phyloP scores from a whole-genome alignment of 2,797 vertebrate genomes.

The Odontamblyopus rebecca region DNA sequence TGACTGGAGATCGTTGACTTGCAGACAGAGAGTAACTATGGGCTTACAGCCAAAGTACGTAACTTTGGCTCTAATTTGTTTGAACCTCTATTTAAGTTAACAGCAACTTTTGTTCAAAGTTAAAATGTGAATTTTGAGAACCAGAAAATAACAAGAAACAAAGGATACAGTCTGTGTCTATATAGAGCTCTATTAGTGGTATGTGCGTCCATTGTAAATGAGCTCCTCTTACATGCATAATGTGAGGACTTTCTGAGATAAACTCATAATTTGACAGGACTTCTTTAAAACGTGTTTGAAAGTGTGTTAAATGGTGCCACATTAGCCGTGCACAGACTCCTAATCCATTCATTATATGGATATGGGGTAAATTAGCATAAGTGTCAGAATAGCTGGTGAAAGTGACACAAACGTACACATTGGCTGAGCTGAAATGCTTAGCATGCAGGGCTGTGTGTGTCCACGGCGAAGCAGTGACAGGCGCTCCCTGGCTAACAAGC shows the following conservation, averaged over 20 bases:
- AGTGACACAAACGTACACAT: constrained; percentile 14
- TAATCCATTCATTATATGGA: constrained; percentile 13
- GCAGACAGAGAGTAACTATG: background rate
- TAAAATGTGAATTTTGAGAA: background rate
- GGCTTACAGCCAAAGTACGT: background rate
- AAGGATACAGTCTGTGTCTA: background rate
- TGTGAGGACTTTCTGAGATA: background rate
- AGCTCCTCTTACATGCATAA: constrained; percentile 1
- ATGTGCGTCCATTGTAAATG: background rate
- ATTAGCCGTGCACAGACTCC: constrained; percentile 5
- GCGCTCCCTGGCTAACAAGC: constrained; percentile 67
- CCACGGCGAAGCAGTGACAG: constrained; percentile 38
- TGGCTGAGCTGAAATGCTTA: constrained; percentile 12
- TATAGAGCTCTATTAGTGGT: background rate
- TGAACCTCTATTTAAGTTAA: too few relatives aligned
- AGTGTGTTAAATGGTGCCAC: constrained; percentile 9
- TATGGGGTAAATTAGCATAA: constrained; percentile 13
- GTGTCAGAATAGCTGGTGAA: constrained; percentile 7
- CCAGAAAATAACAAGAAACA: background rate
- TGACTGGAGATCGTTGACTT: too few relatives aligned
- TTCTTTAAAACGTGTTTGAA: constrained; percentile 8
- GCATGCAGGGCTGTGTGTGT: constrained; percentile 13
- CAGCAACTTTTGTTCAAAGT: background rate
- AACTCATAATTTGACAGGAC: constrained; percentile 4
- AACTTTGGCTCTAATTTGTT: too few relatives aligned